These are phyloP conservation scores for Helicoverpa zea DNA, from an alignment of 1,140 invertebrate species.

Conservation along the genomic window DNA sequence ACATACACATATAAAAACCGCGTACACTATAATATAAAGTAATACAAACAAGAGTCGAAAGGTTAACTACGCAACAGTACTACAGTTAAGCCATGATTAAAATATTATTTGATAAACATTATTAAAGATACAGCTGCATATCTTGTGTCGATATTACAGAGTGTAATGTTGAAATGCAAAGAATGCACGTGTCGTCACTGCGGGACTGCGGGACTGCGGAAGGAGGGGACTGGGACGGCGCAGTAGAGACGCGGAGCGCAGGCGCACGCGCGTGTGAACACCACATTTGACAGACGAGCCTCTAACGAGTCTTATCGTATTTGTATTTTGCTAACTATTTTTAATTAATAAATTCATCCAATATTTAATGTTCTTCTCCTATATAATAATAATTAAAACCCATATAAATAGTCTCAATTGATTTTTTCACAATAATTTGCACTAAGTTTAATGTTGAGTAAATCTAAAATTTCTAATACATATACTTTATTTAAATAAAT, in stretches of 20 bases:
- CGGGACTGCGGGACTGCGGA: constrained; percentile 34
- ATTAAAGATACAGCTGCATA: constrained; percentile 80
- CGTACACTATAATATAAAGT: constrained; percentile 85
- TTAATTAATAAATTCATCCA: constrained; percentile 87
- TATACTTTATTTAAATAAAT: constrained; percentile 86
- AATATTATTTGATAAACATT: constrained; percentile 83
- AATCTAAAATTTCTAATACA: constrained; percentile 87
- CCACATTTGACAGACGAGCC: constrained; percentile 81
- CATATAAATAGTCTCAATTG: constrained; percentile 86
- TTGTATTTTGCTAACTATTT: constrained; percentile 87
- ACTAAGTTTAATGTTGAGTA: constrained; percentile 85
- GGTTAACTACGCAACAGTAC: constrained; percentile 85
- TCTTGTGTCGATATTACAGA: constrained; percentile 75
- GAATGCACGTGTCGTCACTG: constrained; percentile 58
- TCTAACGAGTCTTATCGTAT: constrained; percentile 85
- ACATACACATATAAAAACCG: constrained; percentile 87
- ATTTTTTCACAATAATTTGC: constrained; percentile 85
- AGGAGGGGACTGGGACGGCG: not conserved
- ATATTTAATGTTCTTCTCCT: constrained; percentile 84
- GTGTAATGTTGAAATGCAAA: constrained; percentile 74
- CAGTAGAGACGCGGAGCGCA: constrained; percentile 31
- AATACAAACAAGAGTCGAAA: constrained; percentile 85
- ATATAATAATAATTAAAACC: constrained; percentile 86
- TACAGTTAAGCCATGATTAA: constrained; percentile 86
- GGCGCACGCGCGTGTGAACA: constrained; percentile 41